These are phyloP conservation scores for Carcina quercana DNA, from an alignment of 2,888 invertebrate genomes.

Conservation along the genomic window DNA sequence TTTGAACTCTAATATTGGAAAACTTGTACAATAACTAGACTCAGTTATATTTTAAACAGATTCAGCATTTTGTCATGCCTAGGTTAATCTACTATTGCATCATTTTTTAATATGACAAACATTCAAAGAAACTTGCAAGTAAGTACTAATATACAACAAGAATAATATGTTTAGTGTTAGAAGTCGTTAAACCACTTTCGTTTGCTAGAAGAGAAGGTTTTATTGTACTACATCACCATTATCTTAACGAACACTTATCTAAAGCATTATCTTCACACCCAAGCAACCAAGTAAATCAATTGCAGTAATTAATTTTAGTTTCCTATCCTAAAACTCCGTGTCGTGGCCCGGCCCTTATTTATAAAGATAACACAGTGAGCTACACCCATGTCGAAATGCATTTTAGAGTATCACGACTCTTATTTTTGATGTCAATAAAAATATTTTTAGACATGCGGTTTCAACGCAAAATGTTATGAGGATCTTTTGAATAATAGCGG, in stretches of 20 bases:
- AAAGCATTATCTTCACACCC: slow-evolving; percentile 29
- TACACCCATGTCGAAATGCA: slow-evolving; percentile 39
- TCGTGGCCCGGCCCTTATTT: slow-evolving; percentile 32
- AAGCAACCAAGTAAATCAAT: slow-evolving; percentile 38
- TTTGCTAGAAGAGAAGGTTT: no score
- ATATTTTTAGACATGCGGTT: slow-evolving; percentile 50
- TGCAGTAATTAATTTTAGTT: slow-evolving; percentile 34
- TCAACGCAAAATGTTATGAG: slow-evolving; percentile 63
- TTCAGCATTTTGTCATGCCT: no score
- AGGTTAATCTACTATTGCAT: no score
- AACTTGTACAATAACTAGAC: background rate
- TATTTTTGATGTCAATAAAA: slow-evolving; percentile 66
- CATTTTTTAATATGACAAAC: no score
- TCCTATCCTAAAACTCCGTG: slow-evolving; percentile 28
- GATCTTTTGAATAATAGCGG: slow-evolving; percentile 67
- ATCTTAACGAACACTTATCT: slow-evolving; percentile 16
- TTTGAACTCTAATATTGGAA: slow-evolving; percentile 1
- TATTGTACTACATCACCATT: slow-evolving; percentile 2
- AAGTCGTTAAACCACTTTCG: no score
- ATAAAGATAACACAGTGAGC: slow-evolving; percentile 44
- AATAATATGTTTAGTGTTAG: no score
- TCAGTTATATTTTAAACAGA: no score
- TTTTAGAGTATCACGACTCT: slow-evolving; percentile 47
- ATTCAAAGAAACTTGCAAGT: no score
- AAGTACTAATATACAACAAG: no score